Evolutionary conservation across 2,113 vertebrate species (phyloP).

Genomic region (Hystrix brachyura): DNA sequence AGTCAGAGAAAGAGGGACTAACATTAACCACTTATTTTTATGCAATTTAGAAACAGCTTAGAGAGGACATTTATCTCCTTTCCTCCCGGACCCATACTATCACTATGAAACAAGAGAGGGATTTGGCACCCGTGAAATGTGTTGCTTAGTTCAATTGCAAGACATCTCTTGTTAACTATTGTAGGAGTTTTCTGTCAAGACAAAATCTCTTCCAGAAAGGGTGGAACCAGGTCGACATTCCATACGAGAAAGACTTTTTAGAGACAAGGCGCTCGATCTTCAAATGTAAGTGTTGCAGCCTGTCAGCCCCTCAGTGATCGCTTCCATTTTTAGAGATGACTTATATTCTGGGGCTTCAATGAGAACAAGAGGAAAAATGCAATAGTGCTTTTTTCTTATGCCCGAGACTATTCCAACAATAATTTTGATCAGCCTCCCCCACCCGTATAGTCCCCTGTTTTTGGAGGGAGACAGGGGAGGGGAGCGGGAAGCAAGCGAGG

Average conservation of each 20-base stretch:
- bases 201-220: slow-evolving; percentile 36
- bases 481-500: not conserved
- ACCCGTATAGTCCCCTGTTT: not conserved
- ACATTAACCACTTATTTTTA: not conserved
- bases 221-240: slow-evolving; percentile 39
- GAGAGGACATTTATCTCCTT: not conserved
- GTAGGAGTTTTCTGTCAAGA: slow-evolving; percentile 38
- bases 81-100: not conserved
- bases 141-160: not conserved
- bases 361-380: not conserved
- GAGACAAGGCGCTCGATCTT: not conserved
- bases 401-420: not conserved
- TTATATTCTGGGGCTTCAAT: not conserved
- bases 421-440: not conserved
- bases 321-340: not conserved
- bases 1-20: not conserved
- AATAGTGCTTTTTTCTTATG: not conserved
- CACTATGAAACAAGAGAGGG: not conserved
- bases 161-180: slow-evolving; percentile 11
- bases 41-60: not conserved
- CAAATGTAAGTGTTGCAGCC: not conserved
- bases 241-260: not conserved
- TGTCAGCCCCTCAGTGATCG: not conserved
- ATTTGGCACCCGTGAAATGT: not conserved
- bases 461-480: not conserved